Percentiles rank a stretch among this genome's conserved stretches.
phyloP scores from a whole-genome alignment of 2,797 vertebrate genomes.

The Eulemur albifrons region DNA sequence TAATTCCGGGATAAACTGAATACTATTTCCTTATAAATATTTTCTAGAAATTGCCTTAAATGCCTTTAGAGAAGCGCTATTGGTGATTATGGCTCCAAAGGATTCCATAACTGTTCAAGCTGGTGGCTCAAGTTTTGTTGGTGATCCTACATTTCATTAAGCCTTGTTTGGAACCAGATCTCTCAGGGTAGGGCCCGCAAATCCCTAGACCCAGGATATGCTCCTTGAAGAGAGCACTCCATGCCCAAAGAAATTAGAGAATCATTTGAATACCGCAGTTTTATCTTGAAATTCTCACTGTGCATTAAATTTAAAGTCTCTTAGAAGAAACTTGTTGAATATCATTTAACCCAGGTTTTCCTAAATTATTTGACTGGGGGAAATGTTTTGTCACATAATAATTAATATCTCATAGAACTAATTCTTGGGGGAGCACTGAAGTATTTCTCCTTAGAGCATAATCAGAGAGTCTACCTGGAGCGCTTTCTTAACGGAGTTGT shows the following conservation, averaged over 20 bases:
- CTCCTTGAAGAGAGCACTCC: background rate
- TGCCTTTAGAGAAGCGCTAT: background rate
- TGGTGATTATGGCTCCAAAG: background rate
- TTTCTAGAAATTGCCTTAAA: slow-evolving; percentile 41
- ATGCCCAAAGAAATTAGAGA: background rate
- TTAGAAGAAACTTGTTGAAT: background rate
- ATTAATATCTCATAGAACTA: background rate
- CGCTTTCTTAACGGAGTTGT: background rate
- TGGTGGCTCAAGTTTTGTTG: background rate
- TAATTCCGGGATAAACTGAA: background rate
- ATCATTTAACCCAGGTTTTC: background rate
- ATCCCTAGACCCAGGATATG: background rate
- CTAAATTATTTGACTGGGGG: background rate
- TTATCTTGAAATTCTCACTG: background rate
- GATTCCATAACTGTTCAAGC: background rate
- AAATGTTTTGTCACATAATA: background rate
- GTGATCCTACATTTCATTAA: background rate
- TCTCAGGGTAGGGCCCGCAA: background rate
- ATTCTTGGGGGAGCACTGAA: background rate
- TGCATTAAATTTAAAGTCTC: background rate
- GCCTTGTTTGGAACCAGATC: background rate
- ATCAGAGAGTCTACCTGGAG: rapidly evolving
- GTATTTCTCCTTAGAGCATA: background rate
- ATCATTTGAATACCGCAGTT: background rate
- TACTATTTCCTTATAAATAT: slow-evolving; percentile 10